Conservation (phyloP, 2,797 vertebrate species). For the Pangasius mekongensis region DNA sequence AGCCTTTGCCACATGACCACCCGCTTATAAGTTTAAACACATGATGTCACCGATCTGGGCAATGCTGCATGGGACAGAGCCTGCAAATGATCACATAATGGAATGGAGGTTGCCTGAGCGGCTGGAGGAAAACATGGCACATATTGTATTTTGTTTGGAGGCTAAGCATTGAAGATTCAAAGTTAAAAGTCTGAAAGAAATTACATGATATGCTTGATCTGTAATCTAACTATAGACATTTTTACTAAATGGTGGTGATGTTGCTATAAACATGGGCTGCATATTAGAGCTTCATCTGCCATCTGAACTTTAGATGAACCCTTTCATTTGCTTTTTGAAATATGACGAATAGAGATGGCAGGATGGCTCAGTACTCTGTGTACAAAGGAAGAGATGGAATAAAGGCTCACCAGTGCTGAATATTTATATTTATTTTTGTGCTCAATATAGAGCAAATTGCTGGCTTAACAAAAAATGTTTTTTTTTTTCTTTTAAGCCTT, state of each 20-base stretch:
- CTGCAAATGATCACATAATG: constrained; percentile 53
- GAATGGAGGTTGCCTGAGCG: constrained; percentile 51
- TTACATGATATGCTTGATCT: background rate
- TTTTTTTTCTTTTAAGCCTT: background rate
- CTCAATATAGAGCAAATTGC: background rate
- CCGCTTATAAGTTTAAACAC: constrained; percentile 69
- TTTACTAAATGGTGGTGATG: constrained; percentile 8
- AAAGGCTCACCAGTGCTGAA: background rate
- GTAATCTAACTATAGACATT: constrained; percentile 8
- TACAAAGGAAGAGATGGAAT: background rate
- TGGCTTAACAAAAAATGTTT: background rate
- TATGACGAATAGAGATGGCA: background rate
- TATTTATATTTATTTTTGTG: no score
- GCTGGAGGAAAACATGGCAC: constrained; percentile 21
- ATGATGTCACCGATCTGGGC: constrained; percentile 75
- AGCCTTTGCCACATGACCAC: constrained; percentile 67
- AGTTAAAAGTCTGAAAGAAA: background rate
- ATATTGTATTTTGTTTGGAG: background rate
- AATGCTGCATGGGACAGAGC: constrained; percentile 50
- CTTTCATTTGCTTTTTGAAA: constrained; percentile 2
- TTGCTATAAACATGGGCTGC: constrained; percentile 1
- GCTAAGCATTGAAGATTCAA: background rate
- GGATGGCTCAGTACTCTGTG: background rate
- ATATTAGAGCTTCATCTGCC: constrained; percentile 3
- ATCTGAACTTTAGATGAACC: constrained; percentile 21